Percentiles rank a stretch among this genome's conserved stretches.
Evolutionary conservation across 2,888 invertebrate genomes (phyloP).

Genomic region (Linnaemya tessellans): DNA sequence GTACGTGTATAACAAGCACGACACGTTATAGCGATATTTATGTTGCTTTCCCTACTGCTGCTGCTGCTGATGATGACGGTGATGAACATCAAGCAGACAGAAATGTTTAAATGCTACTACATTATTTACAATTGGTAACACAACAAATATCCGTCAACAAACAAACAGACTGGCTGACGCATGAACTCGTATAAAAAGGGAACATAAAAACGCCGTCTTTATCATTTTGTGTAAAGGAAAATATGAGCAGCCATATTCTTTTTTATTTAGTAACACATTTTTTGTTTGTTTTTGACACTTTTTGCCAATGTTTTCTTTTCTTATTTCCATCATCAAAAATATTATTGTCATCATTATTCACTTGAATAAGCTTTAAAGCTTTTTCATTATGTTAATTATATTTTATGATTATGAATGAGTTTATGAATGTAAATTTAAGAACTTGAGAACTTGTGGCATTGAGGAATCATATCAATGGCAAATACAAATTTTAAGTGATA

Average conservation of each 20-base stretch:
- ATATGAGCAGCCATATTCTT: conserved; percentile 49
- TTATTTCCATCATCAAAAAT: conserved; percentile 54
- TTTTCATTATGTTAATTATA: conserved; percentile 40
- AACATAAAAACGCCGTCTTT: conserved; percentile 47
- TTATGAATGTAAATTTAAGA: neutral
- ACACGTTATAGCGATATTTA: conserved; percentile 3
- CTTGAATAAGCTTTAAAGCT: conserved; percentile 62
- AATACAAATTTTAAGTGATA: neutral
- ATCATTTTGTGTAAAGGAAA: conserved; percentile 1
- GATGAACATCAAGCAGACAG: conserved; percentile 5
- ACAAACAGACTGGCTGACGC: conserved; percentile 50
- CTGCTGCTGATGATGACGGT: conserved; percentile 2
- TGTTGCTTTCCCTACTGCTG: conserved; percentile 6
- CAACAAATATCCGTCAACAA: conserved; percentile 61
- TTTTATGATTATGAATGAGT: neutral
- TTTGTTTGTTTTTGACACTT: conserved; percentile 8
- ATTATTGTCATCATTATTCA: conserved; percentile 65
- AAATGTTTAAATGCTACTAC: conserved; percentile 35
- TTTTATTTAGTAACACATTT: conserved; percentile 9
- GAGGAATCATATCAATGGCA: neutral
- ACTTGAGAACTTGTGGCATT: neutral
- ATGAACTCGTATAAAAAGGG: conserved; percentile 12
- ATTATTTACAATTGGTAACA: conserved; percentile 53
- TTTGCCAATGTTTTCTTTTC: conserved; percentile 15
- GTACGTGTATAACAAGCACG: conserved; percentile 6